phyloP scores from a whole-genome alignment of 2,888 invertebrate species.

The Cremastobaeus sp. region DNA sequence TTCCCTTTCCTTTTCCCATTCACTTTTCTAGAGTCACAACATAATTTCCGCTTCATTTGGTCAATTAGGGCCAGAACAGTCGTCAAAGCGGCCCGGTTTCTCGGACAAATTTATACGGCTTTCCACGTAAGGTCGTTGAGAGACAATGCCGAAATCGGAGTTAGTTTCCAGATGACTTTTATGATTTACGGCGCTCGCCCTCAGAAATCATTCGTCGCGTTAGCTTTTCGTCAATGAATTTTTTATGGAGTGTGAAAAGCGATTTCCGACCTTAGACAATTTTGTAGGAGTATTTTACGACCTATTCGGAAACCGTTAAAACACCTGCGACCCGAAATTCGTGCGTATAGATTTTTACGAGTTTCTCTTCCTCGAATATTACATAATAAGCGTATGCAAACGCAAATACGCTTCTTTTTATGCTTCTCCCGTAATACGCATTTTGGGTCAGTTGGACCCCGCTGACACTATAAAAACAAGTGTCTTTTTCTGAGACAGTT shows the following conservation, averaged over 20 bases:
- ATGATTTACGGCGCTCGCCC: constrained; percentile 25
- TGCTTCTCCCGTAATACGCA: too few species aligned
- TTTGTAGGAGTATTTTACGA: constrained; percentile 11
- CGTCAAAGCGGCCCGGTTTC: not conserved
- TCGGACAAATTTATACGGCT: constrained; percentile 23
- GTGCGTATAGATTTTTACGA: too few species aligned
- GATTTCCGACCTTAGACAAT: constrained; percentile 31
- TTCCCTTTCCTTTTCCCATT: constrained; percentile 17
- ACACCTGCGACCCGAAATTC: too few species aligned
- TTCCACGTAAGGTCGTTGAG: constrained; percentile 34
- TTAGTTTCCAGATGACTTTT: constrained; percentile 15
- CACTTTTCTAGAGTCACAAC: constrained; percentile 39
- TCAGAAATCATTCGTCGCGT: not conserved
- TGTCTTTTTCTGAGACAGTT: too few species aligned
- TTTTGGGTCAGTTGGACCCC: too few species aligned
- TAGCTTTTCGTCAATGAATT: constrained; percentile 16
- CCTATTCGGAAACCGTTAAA: too few species aligned
- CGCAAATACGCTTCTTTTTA: too few species aligned
- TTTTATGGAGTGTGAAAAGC: constrained; percentile 18
- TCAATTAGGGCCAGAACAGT: constrained; percentile 1
- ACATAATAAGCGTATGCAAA: too few species aligned
- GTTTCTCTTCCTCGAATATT: too few species aligned
- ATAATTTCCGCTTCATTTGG: constrained; percentile 22
- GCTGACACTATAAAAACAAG: too few species aligned
- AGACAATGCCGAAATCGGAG: constrained; percentile 18